phyloP scores from a whole-genome alignment of 2,113 vertebrate species.

The Laticauda laticaudata region DNA sequence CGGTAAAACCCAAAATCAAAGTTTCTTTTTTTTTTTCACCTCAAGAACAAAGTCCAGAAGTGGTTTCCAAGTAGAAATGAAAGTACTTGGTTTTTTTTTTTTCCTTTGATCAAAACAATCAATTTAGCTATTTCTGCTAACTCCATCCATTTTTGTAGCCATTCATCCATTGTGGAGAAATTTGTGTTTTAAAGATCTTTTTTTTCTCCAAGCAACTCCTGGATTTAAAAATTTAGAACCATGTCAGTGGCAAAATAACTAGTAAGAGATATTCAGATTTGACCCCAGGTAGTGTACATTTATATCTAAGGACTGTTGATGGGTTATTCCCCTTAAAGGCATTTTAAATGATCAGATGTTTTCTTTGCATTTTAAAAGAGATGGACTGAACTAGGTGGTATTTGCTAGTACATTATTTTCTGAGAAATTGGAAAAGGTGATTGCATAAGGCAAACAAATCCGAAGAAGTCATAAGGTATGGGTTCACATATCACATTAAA shows the following conservation, averaged over 20 bases:
- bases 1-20: no score
- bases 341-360: not conserved
- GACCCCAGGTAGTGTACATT: not conserved
- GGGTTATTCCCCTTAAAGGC: not conserved
- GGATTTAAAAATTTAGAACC: not conserved
- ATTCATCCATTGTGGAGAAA: no score
- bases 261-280: not conserved
- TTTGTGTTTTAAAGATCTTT: not conserved
- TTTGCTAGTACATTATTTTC: not conserved
- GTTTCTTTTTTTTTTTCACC: no score
- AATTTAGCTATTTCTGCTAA: no score
- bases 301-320: not conserved
- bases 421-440: not conserved
- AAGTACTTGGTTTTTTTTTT: no score
- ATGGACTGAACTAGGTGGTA: not conserved
- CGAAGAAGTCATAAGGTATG: not conserved
- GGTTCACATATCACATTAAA: not conserved
- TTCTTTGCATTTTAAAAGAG: not conserved
- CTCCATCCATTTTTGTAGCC: no score
- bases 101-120: no score
- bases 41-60: no score
- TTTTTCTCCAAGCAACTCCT: not conserved
- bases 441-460: not conserved
- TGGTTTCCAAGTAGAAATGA: no score
- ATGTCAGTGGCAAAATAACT: not conserved